Evolutionary conservation across 2,888 invertebrate genomes (phyloP), one percentile per base, ranked within the genome.

Genomic region (Alentia gelatinosa): DNA sequence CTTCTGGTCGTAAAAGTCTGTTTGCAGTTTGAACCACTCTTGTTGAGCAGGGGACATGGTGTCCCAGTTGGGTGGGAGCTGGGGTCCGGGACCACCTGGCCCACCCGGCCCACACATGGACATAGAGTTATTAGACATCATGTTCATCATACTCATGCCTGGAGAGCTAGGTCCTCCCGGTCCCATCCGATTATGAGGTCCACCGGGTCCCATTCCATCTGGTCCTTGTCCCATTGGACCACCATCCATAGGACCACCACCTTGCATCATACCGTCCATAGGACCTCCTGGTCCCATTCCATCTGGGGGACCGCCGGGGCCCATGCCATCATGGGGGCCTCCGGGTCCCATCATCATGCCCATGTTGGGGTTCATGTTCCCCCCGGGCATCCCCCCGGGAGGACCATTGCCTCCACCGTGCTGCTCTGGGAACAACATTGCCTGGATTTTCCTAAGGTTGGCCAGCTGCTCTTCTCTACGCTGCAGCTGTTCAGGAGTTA

Each of bases 401-500:
- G 84, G 90, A 33, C 91, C 83, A 47, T 86, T 50, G 68, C 91
- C 42, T 86, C 75, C 75, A 0, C 90, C 91, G 30, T 91, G 91
- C 63, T 92, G 92, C 88, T 98, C 98, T 0, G 98, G 98, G 96
- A 98, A 98, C 91, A 99, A 96, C 97, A 98, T 97, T 96, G 98
- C 98, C 94, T 98, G 98, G 97, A 99, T 98, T 97, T 98, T 98
- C 92, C 98, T 96, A 92, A 99, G 97, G 92, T 98, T 98, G 5
- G 98, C 99, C 89, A 99, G 96, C 95, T 98, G 98, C 95, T 98
- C 98, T 96, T 99, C 99, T 92, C 99, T 97, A 96, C 98, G 98
- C 92, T 98, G 98, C 90, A 98, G 97, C 96, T 99, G 99, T 96
- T 99, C 98, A 50, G 99, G 99, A 90, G 99, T 99, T 94, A 99